Evolutionary conservation across 2,797 vertebrate species (phyloP), one percentile per base, ranked within the genome.

Genomic region (Nyctibius grandis): DNA sequence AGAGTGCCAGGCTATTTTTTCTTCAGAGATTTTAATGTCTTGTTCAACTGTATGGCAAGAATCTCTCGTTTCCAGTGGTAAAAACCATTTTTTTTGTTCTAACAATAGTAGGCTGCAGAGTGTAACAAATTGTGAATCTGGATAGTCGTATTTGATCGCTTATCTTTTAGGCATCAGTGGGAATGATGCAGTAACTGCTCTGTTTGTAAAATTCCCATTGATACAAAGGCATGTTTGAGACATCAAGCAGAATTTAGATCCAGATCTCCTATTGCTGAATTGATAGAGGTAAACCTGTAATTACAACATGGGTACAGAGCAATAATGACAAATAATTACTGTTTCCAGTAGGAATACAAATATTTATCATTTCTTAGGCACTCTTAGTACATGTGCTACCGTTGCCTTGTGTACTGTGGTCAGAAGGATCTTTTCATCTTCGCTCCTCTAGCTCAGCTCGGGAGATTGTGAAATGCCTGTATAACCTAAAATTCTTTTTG

Each of bases 251-350:
- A 69, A 54, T 88, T 90, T 40, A 73, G 40, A 69, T 63, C 51
- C 29, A 50, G 64, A 44, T 79, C 45, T 91, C n/a, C 59, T 31
- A 2, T 63, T 77, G 17, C n/a, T 70, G 59, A 79, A 70, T 14
- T 63, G 17, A 38, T 63, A 56, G 54, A 72, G 31, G 33, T 56
- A 92, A 93, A 83, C 25, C 45, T 51, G 28, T 69, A 85, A 92
- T 48, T 92, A 54, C 50, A 83, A 17, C 53, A 36, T 6, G 10
- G 15, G 34, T 79, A 69, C 45, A 65, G 26, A 63, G 50, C 63
- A 91, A 63, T 84, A 76, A 88, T 86, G 54, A 53, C 69, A 86
- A 94, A 78, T 78, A 91, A 83, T 88, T 74, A 65, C 51, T 68
- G 28, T 61, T 93, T 89, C 69, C 17, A 6, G 59, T 78, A 65